Evolutionary conservation across 1,140 invertebrate species (phyloP), one percentile per base, ranked within the genome.

Genomic region (Apis florea): DNA sequence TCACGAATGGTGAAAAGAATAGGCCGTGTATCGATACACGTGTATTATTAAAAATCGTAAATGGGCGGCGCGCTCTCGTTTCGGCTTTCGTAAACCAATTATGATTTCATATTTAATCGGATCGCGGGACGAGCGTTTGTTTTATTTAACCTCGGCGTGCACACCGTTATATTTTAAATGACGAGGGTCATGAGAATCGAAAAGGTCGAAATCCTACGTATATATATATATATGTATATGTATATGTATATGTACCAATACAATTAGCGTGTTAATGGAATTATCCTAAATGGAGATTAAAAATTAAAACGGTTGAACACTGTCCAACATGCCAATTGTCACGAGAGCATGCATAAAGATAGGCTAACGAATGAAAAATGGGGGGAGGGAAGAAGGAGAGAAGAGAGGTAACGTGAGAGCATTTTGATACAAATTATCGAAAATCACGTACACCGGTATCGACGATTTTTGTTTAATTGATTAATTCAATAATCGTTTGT

Each of bases 251-350:
- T 31, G 70, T 40, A 24, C 56, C 54, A 58, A 66, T 74, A n/a
- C 77, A 66, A 83, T 83, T 80, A 80, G 63, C 61, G 54, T n/a
- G 77, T 74, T 83, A 83, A 83, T 74, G 49, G 77, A 74, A 79
- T 80, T 71, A 63, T 63, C 63, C 58, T 70, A 71, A 78, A 78
- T 78, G 81, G 76, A 66, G 81, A 71, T 78, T 64, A 71, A 79
- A 71, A 83, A 79, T 79, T 66, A 31, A 83, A 83, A 79, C 47
- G 69, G 26, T 77, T 63, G 71, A 81, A 59, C 54, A 26, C 47
- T 68, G 72, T 75, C 47, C 79, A 49, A 24, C 61, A 5, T 3
- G 61, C 19, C 70, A 59, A 68, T 75, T 51, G 63, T 54, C 51
- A 26, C 17, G 24, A 10, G 54, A n/a, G 63, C 3, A 2, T 21